Percentiles rank a stretch among this genome's conserved stretches.
These are phyloP conservation scores for Melanotaenia duboulayi DNA, from an alignment of 2,113 vertebrate genomes.

Conservation along the genomic window DNA sequence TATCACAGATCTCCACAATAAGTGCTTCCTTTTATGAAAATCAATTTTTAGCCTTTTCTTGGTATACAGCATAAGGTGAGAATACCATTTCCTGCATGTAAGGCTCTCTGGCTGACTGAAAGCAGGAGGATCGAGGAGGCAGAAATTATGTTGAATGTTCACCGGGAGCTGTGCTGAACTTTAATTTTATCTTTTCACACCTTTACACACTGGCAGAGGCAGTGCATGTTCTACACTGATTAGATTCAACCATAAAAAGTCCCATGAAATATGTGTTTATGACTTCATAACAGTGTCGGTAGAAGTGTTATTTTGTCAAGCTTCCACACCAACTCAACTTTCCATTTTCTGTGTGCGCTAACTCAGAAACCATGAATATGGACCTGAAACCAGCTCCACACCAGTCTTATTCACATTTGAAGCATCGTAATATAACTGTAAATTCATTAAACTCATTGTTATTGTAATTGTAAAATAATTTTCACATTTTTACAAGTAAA, in stretches of 20 bases:
- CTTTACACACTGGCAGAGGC: neutral
- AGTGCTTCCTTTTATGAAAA: too few species aligned
- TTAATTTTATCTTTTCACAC: slow-evolving; percentile 9
- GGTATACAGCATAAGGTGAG: too few species aligned
- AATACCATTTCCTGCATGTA: too few species aligned
- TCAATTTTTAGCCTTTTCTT: too few species aligned
- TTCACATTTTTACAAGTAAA: too few species aligned
- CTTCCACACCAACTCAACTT: neutral
- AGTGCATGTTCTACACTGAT: neutral
- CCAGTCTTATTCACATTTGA: neutral
- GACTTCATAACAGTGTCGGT: slow-evolving; percentile 4
- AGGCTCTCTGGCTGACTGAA: too few species aligned
- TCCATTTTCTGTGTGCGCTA: neutral
- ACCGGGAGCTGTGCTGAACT: too few species aligned
- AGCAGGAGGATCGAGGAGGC: too few species aligned
- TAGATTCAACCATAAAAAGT: neutral
- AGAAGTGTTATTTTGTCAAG: neutral
- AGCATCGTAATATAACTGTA: neutral
- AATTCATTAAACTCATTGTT: too few species aligned
- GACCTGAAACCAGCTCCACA: neutral
- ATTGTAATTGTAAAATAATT: too few species aligned
- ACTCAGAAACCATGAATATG: neutral
- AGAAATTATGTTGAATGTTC: too few species aligned
- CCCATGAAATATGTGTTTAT: slow-evolving; percentile 3
- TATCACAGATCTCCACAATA: too few species aligned